phyloP scores from a whole-genome alignment of 2,797 vertebrate genomes.

The Lithobates pipiens region DNA sequence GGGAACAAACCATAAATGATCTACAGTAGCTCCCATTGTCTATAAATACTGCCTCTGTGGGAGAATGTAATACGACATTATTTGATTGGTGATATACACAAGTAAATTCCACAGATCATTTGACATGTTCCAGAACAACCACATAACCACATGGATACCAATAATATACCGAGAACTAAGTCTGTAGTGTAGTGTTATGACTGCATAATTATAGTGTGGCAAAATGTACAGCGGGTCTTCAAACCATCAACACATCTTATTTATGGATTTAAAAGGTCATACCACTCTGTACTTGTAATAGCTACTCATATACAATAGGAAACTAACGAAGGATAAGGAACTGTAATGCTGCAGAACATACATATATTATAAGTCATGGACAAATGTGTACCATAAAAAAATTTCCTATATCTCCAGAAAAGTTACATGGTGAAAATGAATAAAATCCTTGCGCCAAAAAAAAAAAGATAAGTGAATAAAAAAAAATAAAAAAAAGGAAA shows the following conservation, averaged over 20 bases:
- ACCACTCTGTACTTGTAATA: neutral
- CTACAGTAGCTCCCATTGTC: neutral
- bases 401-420: too few relatives aligned
- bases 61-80: neutral
- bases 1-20: neutral
- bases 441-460: too few relatives aligned
- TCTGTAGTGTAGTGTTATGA: neutral
- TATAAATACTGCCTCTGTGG: neutral
- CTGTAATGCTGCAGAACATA: neutral
- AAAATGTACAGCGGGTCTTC: neutral
- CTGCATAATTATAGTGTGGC: neutral
- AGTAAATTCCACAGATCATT: constrained; percentile 2
- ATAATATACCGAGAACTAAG: neutral
- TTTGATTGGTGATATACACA: constrained; percentile 7
- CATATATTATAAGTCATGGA: neutral
- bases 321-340: neutral
- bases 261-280: neutral
- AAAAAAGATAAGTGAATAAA: too few relatives aligned
- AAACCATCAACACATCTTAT: neutral
- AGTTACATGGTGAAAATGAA: too few relatives aligned
- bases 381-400: neutral
- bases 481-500: too few relatives aligned
- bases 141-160: neutral
- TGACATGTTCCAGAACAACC: neutral
- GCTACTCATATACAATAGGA: neutral